These are phyloP conservation scores for Bembecia ichneumoniformis DNA, from an alignment of 2,888 invertebrate genomes.

Conservation along the genomic window DNA sequence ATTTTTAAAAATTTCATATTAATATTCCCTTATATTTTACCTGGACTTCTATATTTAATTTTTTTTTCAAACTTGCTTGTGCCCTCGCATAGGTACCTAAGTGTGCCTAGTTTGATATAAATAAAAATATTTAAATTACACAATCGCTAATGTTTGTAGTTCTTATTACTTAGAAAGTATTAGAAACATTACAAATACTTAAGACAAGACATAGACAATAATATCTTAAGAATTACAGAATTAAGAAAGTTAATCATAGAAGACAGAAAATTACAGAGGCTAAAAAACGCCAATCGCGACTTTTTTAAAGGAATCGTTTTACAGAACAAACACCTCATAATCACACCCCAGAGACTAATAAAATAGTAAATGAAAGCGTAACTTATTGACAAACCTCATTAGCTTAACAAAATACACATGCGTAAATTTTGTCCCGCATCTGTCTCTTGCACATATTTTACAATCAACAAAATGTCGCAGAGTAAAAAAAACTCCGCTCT, in stretches of 20 bases:
- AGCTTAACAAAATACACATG: slow-evolving; percentile 67
- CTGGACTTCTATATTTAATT: no score
- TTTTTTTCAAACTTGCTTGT: no score
- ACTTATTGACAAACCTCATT: slow-evolving; percentile 64
- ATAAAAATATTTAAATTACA: no score
- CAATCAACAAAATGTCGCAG: slow-evolving; percentile 28
- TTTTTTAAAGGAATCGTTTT: slow-evolving; percentile 21
- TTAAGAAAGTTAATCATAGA: not conserved
- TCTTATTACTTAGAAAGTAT: no score
- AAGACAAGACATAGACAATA: no score
- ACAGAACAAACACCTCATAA: slow-evolving; percentile 39
- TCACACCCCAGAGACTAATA: slow-evolving; percentile 43
- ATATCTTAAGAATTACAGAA: no score
- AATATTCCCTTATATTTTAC: no score
- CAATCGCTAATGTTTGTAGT: no score
- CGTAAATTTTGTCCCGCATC: slow-evolving; percentile 46
- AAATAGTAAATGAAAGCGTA: slow-evolving; percentile 38
- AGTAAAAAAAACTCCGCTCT: slow-evolving; percentile 36
- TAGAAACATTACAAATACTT: no score
- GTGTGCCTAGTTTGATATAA: no score
- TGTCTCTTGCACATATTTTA: slow-evolving; percentile 43
- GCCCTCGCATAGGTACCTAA: no score
- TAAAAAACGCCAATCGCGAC: not conserved
- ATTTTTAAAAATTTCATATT: no score
- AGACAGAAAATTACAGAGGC: not conserved